A percentile compares a stretch with the other conserved stretches of the same genome.
Evolutionary conservation across 2,797 vertebrate species (phyloP).

Genomic region (Neomorphus geoffroyi): DNA sequence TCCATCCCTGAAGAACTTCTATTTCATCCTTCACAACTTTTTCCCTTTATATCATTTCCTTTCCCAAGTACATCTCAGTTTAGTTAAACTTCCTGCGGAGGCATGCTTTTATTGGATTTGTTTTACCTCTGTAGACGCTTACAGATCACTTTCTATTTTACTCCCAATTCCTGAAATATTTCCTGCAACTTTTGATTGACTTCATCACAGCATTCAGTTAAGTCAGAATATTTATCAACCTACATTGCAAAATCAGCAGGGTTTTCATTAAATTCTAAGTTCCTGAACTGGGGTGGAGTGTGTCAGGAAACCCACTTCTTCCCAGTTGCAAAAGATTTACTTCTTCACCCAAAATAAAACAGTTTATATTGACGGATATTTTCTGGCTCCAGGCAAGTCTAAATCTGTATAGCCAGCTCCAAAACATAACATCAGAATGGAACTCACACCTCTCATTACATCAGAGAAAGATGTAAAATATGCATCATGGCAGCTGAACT

Average conservation of each 20-base stretch:
- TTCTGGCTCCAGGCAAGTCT: conserved; percentile 17
- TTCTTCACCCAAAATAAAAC: not conserved
- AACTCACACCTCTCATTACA: conserved; percentile 17
- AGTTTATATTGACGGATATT: not conserved
- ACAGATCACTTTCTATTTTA: not conserved
- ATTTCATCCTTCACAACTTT: not conserved
- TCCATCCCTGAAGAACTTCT: not conserved
- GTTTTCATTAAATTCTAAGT: not conserved
- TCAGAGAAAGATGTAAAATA: conserved; percentile 47
- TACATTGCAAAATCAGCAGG: not conserved
- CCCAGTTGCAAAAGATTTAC: not conserved
- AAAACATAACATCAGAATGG: conserved; percentile 10
- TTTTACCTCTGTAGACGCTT: not conserved
- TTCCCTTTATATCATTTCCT: not conserved
- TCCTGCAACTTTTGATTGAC: not conserved
- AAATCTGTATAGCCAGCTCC: conserved; percentile 1
- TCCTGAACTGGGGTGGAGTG: accelerated
- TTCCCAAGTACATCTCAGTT: not conserved
- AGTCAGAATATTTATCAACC: not conserved
- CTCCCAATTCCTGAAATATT: not conserved
- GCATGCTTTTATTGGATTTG: not conserved
- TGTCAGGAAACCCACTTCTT: not conserved
- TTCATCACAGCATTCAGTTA: not conserved
- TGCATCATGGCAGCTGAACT: conserved; percentile 45
- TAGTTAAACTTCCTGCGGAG: not conserved